Evolutionary conservation across 2,113 vertebrate genomes (phyloP), one percentile per base, ranked within the genome.

Genomic region (Cnemophilus loriae): DNA sequence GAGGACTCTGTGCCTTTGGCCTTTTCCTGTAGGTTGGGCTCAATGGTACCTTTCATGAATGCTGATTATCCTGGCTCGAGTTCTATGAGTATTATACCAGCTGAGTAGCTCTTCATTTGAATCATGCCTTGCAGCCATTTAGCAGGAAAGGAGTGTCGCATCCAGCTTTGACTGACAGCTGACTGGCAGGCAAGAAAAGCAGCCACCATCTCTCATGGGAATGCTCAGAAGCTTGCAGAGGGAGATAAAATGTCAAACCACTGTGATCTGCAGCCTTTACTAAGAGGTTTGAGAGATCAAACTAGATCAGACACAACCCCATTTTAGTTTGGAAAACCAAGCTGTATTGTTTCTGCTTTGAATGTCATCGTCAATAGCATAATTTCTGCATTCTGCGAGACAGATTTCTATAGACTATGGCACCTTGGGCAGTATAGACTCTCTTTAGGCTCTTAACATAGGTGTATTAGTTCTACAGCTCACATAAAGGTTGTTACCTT

Each of bases 181-280:
- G 95, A 96, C 55, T 91, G 93, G 89, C 95, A 96, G 87, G 89
- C 82, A 89, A 84, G 76, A 84, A 91, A 91, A 95, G 65, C 70
- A 91, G 82, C 53, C 84, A 90, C 30, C 46, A 27, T 52, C 39
- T 87, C 91, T 95, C 89, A 60, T 33, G 89, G 77, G 92, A 87
- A 84, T 39, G 37, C 57, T 92, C 55, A 89, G 84, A 95, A 94
- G 30, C 70, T 95, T 93, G 79, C 74, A 91, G 82, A 87, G 79
- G 88, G 87, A 95, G 65, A 89, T 76, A 92, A 95, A 92, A 86
- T 89, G 74, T 75, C 87, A 95, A 84, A 74, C 71, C 52, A 37
- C 60, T 88, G 90, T 68, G 90, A 96, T 94, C 85, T 76, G 30
- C 50, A 86, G 89, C 73, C 76, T 92, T 82, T 80, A 49, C 79